phyloP scores from a whole-genome alignment of 2,888 invertebrate genomes.

The Fragum whitleyi region DNA sequence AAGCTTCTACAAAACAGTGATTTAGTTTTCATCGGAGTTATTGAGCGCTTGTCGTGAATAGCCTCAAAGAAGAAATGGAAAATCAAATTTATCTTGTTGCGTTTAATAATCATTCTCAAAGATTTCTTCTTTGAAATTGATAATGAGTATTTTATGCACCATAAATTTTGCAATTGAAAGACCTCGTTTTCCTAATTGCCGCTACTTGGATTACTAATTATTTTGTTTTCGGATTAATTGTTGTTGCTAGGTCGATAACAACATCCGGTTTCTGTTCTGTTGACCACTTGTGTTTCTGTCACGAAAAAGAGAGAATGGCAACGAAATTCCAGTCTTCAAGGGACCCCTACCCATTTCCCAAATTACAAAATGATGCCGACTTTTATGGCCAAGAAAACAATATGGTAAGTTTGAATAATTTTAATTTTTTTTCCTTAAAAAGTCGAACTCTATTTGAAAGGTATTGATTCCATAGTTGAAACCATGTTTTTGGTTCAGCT shows the following conservation, averaged over 20 bases:
- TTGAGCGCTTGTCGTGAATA: no score
- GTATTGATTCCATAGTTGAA: no score
- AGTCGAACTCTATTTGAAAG: no score
- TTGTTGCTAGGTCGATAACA: slow-evolving; percentile 57
- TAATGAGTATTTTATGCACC: no score
- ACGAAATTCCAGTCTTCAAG: slow-evolving; percentile 71
- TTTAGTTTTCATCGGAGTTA: no score
- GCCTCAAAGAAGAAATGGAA: not conserved
- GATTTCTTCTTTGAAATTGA: no score
- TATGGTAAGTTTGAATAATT: slow-evolving; percentile 12
- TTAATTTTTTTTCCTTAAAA: slow-evolving; percentile 11
- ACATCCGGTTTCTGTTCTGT: slow-evolving; percentile 61
- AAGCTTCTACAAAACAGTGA: not conserved
- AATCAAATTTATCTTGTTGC: no score
- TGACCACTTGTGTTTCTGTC: not conserved
- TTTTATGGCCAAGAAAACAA: slow-evolving; percentile 74
- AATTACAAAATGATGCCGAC: slow-evolving; percentile 79
- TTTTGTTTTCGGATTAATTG: not conserved
- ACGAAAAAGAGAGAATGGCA: slow-evolving; percentile 34
- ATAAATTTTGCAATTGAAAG: no score
- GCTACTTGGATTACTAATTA: no score
- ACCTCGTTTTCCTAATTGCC: no score
- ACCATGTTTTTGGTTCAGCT: no score
- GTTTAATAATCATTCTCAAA: no score
- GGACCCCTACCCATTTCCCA: slow-evolving; percentile 82